Conservation (phyloP, 2,797 vertebrate species). For the Rhyacichthys aspro region DNA sequence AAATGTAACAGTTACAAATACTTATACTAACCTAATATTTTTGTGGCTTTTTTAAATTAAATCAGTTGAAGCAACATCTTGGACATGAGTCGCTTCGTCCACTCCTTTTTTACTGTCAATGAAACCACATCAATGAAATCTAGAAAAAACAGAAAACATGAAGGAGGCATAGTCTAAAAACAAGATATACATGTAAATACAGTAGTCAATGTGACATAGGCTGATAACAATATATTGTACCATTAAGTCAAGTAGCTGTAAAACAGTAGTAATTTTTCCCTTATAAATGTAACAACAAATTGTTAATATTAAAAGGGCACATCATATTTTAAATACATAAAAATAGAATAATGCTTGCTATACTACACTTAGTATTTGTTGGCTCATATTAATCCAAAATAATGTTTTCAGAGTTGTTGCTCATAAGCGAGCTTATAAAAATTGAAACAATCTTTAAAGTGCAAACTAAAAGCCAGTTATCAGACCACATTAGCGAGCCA, state of each 20-base stretch:
- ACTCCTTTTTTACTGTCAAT: not conserved
- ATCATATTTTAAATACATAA: too few relatives aligned
- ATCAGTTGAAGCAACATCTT: not conserved
- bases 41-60: not conserved
- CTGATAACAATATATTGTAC: not conserved
- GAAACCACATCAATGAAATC: not conserved
- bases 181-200: not conserved
- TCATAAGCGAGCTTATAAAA: not conserved
- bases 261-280: not conserved
- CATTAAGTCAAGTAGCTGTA: not conserved
- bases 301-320: not conserved
- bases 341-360: too few relatives aligned
- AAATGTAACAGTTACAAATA: not conserved
- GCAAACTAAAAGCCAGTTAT: not conserved
- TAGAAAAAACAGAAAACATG: constrained; percentile 12
- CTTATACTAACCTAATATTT: not conserved
- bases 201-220: constrained; percentile 1
- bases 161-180: constrained; percentile 12
- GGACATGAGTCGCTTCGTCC: not conserved
- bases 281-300: not conserved
- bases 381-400: not conserved
- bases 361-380: too few relatives aligned
- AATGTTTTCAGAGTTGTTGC: not conserved
- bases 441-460: not conserved
- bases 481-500: not conserved